A percentile compares a stretch with the other conserved stretches of the same genome.
phyloP scores from a whole-genome alignment of 2,888 invertebrate genomes.

The Serrognathus titanus region DNA sequence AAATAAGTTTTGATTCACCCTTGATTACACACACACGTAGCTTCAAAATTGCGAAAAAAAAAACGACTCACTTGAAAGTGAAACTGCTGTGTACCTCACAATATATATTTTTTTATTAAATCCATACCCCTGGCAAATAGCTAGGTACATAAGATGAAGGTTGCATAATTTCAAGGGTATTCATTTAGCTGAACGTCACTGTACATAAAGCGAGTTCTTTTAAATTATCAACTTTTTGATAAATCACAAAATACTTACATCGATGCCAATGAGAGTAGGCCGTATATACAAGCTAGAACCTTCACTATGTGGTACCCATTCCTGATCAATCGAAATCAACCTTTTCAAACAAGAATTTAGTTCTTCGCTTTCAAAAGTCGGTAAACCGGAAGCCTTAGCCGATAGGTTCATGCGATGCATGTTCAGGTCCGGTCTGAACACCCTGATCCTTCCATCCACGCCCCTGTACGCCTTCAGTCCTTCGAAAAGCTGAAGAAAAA shows the following conservation, averaged over 20 bases:
- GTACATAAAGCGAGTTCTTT: background rate
- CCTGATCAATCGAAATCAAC: slow-evolving; percentile 87
- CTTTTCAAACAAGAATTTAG: slow-evolving; percentile 80
- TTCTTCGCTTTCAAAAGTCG: slow-evolving; percentile 84
- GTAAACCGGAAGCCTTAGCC: slow-evolving; percentile 80
- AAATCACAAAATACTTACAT: slow-evolving; percentile 64
- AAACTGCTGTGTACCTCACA: too few relatives aligned
- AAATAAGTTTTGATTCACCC: too few relatives aligned
- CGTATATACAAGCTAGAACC: slow-evolving; percentile 91
- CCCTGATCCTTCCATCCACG: slow-evolving; percentile 82
- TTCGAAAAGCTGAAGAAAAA: slow-evolving; percentile 79
- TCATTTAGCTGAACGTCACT: too few relatives aligned
- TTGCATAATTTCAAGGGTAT: too few relatives aligned
- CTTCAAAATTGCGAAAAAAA: too few relatives aligned
- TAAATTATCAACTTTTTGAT: background rate
- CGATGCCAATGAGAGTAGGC: slow-evolving; percentile 94
- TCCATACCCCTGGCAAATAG: too few relatives aligned
- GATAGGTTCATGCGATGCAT: slow-evolving; percentile 90
- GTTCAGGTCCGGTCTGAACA: slow-evolving; percentile 94
- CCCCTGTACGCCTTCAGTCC: slow-evolving; percentile 97
- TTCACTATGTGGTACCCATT: slow-evolving; percentile 95
- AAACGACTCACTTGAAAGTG: too few relatives aligned
- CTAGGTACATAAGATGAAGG: too few relatives aligned
- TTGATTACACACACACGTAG: too few relatives aligned
- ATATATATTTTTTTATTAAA: too few relatives aligned